Conservation (phyloP, 2,113 vertebrate genomes). For the Rallus limicola region DNA sequence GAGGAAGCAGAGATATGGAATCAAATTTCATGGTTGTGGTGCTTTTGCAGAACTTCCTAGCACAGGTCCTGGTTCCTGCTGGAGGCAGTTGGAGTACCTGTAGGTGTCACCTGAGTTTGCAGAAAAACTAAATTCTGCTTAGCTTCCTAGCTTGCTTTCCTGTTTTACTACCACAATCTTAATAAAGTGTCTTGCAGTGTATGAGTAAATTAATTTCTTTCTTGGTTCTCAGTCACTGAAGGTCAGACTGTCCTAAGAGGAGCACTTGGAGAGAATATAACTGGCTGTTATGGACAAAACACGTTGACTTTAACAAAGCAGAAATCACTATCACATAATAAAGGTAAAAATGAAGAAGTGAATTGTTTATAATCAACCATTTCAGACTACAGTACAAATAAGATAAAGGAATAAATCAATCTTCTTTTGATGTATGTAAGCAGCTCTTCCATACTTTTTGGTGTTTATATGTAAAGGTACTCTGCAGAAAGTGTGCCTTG, state of each 20-base stretch:
- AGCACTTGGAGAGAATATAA: background rate
- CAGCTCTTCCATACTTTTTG: background rate
- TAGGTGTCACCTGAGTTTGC: background rate
- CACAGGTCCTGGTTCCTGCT: background rate
- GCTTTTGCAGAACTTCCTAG: background rate
- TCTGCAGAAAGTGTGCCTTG: background rate
- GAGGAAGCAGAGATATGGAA: background rate
- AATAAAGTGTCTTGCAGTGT: background rate
- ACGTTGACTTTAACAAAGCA: background rate
- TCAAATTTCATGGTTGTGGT: background rate
- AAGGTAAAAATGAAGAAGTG: background rate
- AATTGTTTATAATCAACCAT: background rate
- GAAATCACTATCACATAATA: background rate
- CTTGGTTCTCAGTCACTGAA: background rate
- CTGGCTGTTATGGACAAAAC: background rate
- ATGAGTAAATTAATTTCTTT: background rate
- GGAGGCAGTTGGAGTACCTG: background rate
- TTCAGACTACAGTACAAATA: background rate
- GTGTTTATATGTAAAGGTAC: background rate
- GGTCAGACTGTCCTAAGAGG: background rate
- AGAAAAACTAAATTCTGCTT: background rate
- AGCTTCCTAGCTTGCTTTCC: background rate
- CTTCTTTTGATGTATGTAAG: background rate
- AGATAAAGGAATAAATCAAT: background rate
- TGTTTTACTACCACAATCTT: background rate